Conservation (phyloP, 1,140 invertebrate genomes). For the Drosophila willistoni region DNA sequence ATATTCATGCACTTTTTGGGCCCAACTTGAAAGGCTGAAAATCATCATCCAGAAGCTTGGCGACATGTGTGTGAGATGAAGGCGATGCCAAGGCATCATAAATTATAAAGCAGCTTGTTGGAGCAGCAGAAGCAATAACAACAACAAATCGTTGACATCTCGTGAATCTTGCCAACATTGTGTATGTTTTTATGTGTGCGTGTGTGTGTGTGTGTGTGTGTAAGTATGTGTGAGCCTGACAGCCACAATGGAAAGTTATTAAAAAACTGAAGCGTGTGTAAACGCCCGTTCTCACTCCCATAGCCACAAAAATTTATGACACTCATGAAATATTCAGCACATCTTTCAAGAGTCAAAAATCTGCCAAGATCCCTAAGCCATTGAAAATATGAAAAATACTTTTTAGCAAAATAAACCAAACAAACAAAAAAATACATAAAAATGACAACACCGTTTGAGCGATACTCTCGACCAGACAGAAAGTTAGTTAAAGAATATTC, state of each 20-base stretch:
- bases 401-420: constrained; percentile 34
- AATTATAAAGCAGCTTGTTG: constrained; percentile 77
- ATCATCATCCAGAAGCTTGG: constrained; percentile 69
- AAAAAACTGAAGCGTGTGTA: constrained; percentile 65
- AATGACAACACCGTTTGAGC: constrained; percentile 1
- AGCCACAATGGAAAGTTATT: constrained; percentile 77
- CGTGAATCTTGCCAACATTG: constrained; percentile 40
- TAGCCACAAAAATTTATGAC: constrained; percentile 52
- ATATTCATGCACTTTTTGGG: constrained; percentile 76
- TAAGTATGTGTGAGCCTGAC: constrained; percentile 58
- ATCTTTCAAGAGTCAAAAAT: constrained; percentile 56
- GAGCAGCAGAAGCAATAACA: constrained; percentile 30
- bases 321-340: constrained; percentile 76
- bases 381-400: constrained; percentile 75
- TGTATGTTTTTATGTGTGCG: not conserved
- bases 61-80: constrained; percentile 58
- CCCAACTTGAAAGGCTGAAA: constrained; percentile 56
- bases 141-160: constrained; percentile 60
- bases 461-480: constrained; percentile 22
- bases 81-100: constrained; percentile 73
- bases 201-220: constrained; percentile 29
- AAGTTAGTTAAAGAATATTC: not conserved
- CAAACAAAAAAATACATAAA: constrained; percentile 28
- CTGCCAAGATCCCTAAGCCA: constrained; percentile 53
- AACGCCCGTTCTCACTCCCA: constrained; percentile 34